Evolutionary conservation across 1,140 invertebrate species (phyloP), one percentile per base, ranked within the genome.

Genomic region (Brachionus plicatilis): DNA sequence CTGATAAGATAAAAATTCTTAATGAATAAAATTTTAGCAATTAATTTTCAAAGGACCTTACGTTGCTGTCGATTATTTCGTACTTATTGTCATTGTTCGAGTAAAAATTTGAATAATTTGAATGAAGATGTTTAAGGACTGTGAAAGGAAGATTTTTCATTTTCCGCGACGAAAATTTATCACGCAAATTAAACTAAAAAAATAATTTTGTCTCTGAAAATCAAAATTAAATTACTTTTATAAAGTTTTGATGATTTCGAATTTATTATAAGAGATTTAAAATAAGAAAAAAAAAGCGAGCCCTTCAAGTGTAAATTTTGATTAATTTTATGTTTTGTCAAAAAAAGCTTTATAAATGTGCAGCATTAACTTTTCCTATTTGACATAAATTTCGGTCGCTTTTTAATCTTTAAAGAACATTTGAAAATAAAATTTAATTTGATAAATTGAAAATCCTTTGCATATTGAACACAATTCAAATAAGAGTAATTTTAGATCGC

Each of bases 21-120:
- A 9, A 60, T 60, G 20, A 53, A 56, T 47, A 12, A 65, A 65
- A n/a, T 65, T 37, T 27, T 33, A 80, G 17, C 0, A 56, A 27
- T 80, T 56, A 27, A 41, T 33, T 5, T 53, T 60, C 5, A 53
- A 53, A 53, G 33, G 53, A 65, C 6, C 79, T 65, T 65, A 82
- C 79, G 37, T 82, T 82, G 7, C 12, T 24, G 27, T 82, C 79
- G 12, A 65, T 27, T 65, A 82, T 82, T n/a, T 82, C 79, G 14
- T 82, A 82, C 37, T 82, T 82, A 14, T 60, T 82, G 33, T 82
- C 79, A 82, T 82, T 82, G 29, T 68, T 82, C 12, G 79, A 82
- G 20, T 45, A 43, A 43, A 82, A 68, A n/a, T 33, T 24, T 12
- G 65, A 43, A 65, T 29, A 68, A 29, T 47, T 82, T 45, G 20